Evolutionary conservation across 2,113 vertebrate genomes (phyloP).

Genomic region (Rhombomys opimus): DNA sequence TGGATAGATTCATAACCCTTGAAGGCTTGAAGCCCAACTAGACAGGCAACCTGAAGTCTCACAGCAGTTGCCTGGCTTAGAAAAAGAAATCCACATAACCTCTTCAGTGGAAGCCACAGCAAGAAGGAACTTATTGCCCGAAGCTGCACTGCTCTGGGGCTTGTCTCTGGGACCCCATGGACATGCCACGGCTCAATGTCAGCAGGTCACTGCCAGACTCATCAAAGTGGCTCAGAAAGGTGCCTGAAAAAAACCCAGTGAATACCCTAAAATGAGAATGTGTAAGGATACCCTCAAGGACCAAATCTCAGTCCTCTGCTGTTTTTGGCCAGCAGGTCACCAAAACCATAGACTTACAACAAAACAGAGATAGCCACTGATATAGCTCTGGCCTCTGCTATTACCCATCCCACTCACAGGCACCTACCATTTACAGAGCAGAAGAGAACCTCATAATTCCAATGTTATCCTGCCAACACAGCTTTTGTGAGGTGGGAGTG

Average conservation of each 20-base stretch:
- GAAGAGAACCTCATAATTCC: neutral
- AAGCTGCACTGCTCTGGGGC: too few relatives aligned
- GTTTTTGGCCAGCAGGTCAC: neutral
- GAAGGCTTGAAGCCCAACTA: neutral
- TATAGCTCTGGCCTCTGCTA: neutral
- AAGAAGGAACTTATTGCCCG: neutral
- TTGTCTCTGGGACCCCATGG: neutral
- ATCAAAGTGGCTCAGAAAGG: neutral
- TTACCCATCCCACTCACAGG: neutral
- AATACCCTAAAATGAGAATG: neutral
- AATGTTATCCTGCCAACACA: neutral
- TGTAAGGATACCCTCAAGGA: neutral
- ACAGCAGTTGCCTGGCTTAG: neutral
- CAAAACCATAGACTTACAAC: neutral
- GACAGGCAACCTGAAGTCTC: neutral
- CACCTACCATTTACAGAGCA: neutral
- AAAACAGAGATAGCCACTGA: neutral
- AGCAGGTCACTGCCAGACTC: neutral
- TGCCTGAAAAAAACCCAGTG: neutral
- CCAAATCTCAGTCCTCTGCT: neutral
- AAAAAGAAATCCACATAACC: neutral
- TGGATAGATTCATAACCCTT: neutral
- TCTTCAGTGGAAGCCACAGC: neutral
- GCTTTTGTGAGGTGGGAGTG: neutral
- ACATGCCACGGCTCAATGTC: too few relatives aligned